Evolutionary conservation across 1,140 invertebrate species (phyloP), one percentile per base, ranked within the genome.

Genomic region (Penaeus japonicus): DNA sequence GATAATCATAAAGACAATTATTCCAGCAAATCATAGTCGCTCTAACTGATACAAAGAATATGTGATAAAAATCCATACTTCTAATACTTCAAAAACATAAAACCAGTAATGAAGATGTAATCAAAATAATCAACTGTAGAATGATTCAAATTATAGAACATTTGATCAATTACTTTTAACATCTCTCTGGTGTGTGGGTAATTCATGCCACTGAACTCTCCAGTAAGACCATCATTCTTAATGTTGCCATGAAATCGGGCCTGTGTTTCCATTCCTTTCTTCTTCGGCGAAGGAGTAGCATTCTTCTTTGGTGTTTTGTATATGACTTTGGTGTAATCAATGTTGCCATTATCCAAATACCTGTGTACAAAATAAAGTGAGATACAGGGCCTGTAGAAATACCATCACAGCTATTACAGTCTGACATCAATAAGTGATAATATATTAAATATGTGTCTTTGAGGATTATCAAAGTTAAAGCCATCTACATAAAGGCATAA

Each of bases 181-280:
- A 98, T 94, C 82, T 95, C 93, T 20, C 92, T 91, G 0, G 96
- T 96, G 93, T 97, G 96, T 0, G 94, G 92, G 92, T 95, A 97
- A 20, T 94, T 92, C 75, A 93, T 92, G 1, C 95, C 94, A 92
- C 96, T 95, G 92, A 97, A 97, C 92, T 97, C 95, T 17, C 95
- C 95, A 85, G 95, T 96, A 1, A 94, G 93, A 7, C 96, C 96
- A 93, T 97, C 96, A 92, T 97, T 97, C 91, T 94, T 94, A 39
- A 95, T 95, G 91, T 95, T 94, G 0, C 94, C 94, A 91, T 94
- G 94, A 91, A 96, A 96, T 20, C 89, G 87, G 30, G 84, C 91
- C 39, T 81, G 54, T 20, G n/a, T 54, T 4, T 18, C 27, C 53
- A 3, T 22, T 55, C 39, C 57, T 47, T 24, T 70, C n/a, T 47